These are phyloP conservation scores for Danio jaintianensis DNA, from an alignment of 2,797 vertebrate genomes.

Conservation along the genomic window DNA sequence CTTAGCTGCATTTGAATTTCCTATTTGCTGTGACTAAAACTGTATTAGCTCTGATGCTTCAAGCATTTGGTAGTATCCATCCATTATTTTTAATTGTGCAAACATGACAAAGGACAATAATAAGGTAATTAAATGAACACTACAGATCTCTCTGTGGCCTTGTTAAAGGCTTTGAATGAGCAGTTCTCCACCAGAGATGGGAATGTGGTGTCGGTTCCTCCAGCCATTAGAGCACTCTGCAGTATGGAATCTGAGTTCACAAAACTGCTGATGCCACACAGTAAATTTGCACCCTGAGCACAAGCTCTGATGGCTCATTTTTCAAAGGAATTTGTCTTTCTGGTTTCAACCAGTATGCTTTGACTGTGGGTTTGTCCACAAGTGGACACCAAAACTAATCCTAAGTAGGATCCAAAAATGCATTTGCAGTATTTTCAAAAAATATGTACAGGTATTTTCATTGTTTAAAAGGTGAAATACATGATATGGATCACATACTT, in stretches of 20 bases:
- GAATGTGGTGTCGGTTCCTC: conserved; percentile 22
- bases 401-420: neutral
- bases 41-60: neutral
- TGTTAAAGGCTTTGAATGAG: neutral
- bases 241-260: conserved; percentile 27
- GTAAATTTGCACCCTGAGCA: conserved; percentile 29
- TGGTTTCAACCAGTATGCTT: neutral
- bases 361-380: neutral
- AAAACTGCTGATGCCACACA: conserved; percentile 28
- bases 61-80: neutral
- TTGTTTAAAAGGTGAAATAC: neutral
- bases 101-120: neutral
- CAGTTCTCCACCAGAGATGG: neutral
- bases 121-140: neutral
- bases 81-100: neutral
- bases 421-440: neutral
- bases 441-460: neutral
- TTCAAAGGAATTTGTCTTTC: conserved; percentile 22
- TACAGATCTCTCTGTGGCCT: neutral
- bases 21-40: neutral
- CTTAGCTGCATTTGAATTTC: neutral
- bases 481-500: neutral
- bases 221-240: conserved; percentile 15
- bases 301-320: neutral
- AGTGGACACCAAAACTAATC: neutral